Base-by-base conservation (phyloP, 2,797 vertebrate species). In the Esox masquinongy region DNA sequence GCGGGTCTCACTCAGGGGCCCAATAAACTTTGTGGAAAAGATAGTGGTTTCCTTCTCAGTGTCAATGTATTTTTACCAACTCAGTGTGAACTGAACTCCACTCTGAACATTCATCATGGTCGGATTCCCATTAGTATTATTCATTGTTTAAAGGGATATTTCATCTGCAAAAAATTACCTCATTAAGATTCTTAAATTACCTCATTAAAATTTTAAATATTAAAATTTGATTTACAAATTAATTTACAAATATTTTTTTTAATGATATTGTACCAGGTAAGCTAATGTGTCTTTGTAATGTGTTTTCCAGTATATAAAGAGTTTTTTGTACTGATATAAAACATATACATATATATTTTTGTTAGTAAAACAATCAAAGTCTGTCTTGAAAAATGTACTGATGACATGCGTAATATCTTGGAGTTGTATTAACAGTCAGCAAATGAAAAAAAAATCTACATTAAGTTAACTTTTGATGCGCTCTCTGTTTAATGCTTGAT, bases 1-100 rank as follows among this genome's bases (percentile, higher is more conserved):
- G 49, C 47, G n/a, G 36, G 12, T 71, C 26, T 71, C 69, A 51
- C 50, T 51, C 16, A 16, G 49, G 68, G 69, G 56, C 56, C 68
- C 49, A 53, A 5, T 53, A 71, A 53, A 51, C 24, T 51, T 26
- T 31, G 16, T 26, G 49, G 26, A 19, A 51, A 50, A 9, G 8
- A 17, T 16, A 11, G 47, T 51, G 47, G 43, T 70, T 51, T 70
- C 15, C 8, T 17, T 50, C 24, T 70, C 68, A 26, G 47, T 26
- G 24, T 29, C 47, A n/a, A 56, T 51, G 22, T 22, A 12, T 26
- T 70, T 22, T 51, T 15, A 51, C 6, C 69, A 50, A 47, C 22
- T 5, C 47, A 51, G 1, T 12, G 68, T 24, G 11, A n/a, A 66
- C 24, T 16, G 8, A 34, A 17, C 26, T 67, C 3, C 31, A 14